Percentiles rank a stretch among this genome's conserved stretches.
Evolutionary conservation across 2,888 invertebrate genomes (phyloP).

Genomic region (Capitulum mitella): DNA sequence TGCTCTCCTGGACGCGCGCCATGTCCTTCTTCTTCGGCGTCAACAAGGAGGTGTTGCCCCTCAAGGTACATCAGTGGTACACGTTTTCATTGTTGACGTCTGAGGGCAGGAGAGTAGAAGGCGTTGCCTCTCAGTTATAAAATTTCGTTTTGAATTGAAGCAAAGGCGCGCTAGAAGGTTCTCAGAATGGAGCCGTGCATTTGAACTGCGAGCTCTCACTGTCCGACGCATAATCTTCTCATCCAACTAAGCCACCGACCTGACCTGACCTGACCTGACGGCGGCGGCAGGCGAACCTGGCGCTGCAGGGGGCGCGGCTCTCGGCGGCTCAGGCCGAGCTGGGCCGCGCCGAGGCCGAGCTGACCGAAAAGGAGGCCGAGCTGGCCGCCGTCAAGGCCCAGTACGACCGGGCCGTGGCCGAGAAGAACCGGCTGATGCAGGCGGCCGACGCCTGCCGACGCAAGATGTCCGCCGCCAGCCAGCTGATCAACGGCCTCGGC

Average conservation of each 20-base stretch:
- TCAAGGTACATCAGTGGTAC: no score
- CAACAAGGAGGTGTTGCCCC: slow-evolving; percentile 89
- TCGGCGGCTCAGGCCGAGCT: slow-evolving; percentile 87
- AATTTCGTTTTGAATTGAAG: no score
- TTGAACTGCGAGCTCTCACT: no score
- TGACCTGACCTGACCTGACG: neutral
- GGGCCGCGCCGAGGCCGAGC: slow-evolving; percentile 73
- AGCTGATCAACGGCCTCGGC: slow-evolving; percentile 86
- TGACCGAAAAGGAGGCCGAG: slow-evolving; percentile 84
- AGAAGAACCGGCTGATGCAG: slow-evolving; percentile 76
- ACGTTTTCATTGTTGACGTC: no score
- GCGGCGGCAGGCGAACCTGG: slow-evolving; percentile 62
- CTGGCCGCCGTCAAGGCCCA: slow-evolving; percentile 81
- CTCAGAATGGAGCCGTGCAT: no score
- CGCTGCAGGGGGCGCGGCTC: slow-evolving; percentile 79
- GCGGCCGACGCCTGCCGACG: slow-evolving; percentile 86
- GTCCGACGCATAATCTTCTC: no score
- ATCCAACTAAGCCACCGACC: no score
- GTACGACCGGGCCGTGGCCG: slow-evolving; percentile 86
- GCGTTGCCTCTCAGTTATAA: no score
- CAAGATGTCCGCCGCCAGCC: slow-evolving; percentile 95
- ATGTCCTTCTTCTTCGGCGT: slow-evolving; percentile 94
- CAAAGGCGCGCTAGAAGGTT: no score
- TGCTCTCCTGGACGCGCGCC: slow-evolving; percentile 91
- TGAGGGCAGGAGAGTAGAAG: no score